Evolutionary conservation across 2,888 invertebrate genomes (phyloP), one percentile per base, ranked within the genome.

Genomic region (Polymixis lichenea): DNA sequence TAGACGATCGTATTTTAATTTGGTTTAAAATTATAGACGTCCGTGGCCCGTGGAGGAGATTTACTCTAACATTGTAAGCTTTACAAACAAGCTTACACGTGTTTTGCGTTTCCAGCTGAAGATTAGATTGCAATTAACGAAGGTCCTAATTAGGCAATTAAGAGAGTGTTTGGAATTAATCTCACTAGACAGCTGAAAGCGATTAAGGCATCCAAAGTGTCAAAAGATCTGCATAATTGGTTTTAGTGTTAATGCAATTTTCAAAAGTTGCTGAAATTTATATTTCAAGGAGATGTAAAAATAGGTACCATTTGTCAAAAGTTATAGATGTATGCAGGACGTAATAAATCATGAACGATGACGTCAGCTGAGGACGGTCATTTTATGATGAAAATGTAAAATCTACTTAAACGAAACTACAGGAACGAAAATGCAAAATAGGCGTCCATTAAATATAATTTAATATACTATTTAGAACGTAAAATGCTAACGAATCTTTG

Each of bases 401-500:
- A 64, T 28, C 46, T 19, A n/a, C n/a, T n/a, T n/a, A 49, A 49
- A 75, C 51, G 43, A 69, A 74, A 72, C 22, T 55, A 43, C 60
- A 60, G 9, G 81, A 81, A 38, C 22, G 25, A 70, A 72, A 70
- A 65, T 55, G 22, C 38, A 9, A 76, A 82, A 60, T 62, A 72
- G 56, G 38, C 38, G 8, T 32, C 46, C 67, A 65, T 72, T 70
- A 75, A 64, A 68, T 65, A 65, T 68, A 75, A 60, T 32, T 71
- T 55, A 74, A 73, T 62, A 65, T 72, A 25, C 38, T 77, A 75
- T 78, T 72, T 69, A 4, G 55, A 53, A 85, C 60, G 65, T 65
- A 80, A 87, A 85, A 77, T 78, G n/a, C 65, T 85, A 78, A 87
- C 77, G 56, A 80, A 85, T 75, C 70, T 77, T 62, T 62, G 66